A percentile compares a stretch with the other conserved stretches of the same genome.
These are phyloP conservation scores for Hystrix brachyura DNA, from an alignment of 2,113 vertebrate genomes.

Conservation along the genomic window DNA sequence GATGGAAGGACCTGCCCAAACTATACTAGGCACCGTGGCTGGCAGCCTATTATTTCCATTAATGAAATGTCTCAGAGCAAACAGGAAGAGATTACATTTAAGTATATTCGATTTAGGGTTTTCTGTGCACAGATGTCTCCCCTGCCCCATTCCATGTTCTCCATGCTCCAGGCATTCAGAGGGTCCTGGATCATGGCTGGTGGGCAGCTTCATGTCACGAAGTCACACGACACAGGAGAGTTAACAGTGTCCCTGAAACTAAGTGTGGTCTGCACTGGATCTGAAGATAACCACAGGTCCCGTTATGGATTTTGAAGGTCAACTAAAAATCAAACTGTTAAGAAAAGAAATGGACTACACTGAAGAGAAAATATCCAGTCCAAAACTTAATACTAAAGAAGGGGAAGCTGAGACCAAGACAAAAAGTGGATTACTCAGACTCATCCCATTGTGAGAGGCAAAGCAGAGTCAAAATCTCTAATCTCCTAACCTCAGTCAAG, in stretches of 20 bases:
- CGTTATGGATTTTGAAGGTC: background rate
- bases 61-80: background rate
- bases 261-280: background rate
- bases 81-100: background rate
- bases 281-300: background rate
- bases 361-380: background rate
- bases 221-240: background rate
- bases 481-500: background rate
- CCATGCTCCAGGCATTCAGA: background rate
- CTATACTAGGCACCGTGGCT: background rate
- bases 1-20: background rate
- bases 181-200: too few relatives aligned
- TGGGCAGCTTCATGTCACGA: background rate
- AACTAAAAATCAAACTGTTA: background rate
- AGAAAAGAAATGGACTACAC: background rate
- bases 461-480: background rate
- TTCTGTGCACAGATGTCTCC: background rate
- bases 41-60: background rate
- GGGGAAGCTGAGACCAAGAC: background rate
- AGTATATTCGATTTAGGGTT: background rate
- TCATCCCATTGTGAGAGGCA: background rate
- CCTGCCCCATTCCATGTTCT: background rate
- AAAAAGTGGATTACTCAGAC: background rate
- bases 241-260: background rate
- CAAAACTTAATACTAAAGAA: background rate